Evolutionary conservation across 2,113 vertebrate species (phyloP).

Genomic region (Mesocricetus auratus): DNA sequence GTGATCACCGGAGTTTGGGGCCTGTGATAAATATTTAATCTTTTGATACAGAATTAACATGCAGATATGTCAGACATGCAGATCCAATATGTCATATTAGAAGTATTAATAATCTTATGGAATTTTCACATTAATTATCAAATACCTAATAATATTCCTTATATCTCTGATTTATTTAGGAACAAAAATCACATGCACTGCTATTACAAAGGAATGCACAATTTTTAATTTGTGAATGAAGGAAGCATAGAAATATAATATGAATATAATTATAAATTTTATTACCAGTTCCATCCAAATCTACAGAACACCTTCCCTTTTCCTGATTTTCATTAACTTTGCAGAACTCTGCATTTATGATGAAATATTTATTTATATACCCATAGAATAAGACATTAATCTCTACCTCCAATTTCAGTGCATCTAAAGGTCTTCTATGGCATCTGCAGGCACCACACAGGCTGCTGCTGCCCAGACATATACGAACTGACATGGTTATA

Average conservation of each 20-base stretch:
- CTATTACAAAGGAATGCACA: not conserved
- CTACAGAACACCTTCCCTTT: not conserved
- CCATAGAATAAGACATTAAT: not conserved
- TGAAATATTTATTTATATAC: not conserved
- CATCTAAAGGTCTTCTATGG: not conserved
- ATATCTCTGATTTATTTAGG: not conserved
- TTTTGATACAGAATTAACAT: not conserved
- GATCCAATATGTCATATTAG: not conserved
- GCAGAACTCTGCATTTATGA: not conserved
- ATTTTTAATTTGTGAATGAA: not conserved
- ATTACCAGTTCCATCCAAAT: not conserved
- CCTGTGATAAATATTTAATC: too few relatives aligned
- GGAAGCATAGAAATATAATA: not conserved
- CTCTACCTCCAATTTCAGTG: not conserved
- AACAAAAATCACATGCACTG: not conserved
- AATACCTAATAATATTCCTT: not conserved
- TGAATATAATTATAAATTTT: not conserved
- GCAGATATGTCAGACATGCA: not conserved
- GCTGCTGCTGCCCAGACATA: too few relatives aligned
- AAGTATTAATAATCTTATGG: not conserved
- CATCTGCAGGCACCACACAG: not conserved
- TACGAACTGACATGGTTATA: not conserved
- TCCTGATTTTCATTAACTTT: not conserved
- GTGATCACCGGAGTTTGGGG: too few relatives aligned
- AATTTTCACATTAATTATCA: not conserved